phyloP scores from a whole-genome alignment of 2,888 invertebrate genomes.

The Eristalis intricaria region DNA sequence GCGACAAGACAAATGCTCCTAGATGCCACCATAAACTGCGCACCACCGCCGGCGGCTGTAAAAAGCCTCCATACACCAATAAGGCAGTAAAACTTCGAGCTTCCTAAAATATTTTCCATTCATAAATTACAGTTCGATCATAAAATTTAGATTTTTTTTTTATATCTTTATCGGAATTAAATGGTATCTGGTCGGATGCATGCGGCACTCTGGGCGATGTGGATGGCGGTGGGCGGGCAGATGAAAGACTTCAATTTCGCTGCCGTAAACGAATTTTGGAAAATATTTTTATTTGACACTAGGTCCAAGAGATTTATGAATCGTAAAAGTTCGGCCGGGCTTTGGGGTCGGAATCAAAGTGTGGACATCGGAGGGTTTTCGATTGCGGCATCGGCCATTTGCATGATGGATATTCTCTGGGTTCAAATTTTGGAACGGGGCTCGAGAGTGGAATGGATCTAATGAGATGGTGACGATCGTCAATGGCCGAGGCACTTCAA shows the following conservation, averaged over 20 bases:
- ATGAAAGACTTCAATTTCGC: conserved; percentile 27
- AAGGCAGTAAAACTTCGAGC: conserved; percentile 21
- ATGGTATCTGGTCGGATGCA: neutral
- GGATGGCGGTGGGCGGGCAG: neutral
- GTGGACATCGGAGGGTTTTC: conserved; percentile 9
- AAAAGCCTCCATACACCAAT: conserved; percentile 4
- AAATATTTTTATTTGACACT: conserved; percentile 39
- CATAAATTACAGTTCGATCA: conserved; percentile 23
- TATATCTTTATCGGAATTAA: conserved; percentile 25
- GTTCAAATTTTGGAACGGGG: no score
- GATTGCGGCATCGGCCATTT: no score
- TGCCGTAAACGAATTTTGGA: conserved; percentile 11
- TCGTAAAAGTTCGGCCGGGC: conserved; percentile 16
- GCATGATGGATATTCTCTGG: conserved; percentile 7
- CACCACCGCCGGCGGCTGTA: neutral
- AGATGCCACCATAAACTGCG: neutral
- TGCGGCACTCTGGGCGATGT: neutral
- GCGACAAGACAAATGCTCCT: neutral
- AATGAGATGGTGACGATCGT: neutral
- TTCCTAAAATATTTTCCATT: conserved; percentile 40
- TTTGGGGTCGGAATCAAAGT: neutral
- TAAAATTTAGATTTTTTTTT: conserved; percentile 22
- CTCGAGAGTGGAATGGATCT: neutral
- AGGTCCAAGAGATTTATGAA: conserved; percentile 30
- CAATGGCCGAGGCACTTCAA: neutral